These are phyloP conservation scores for Flexamia atlantica DNA, from an alignment of 2,888 invertebrate species.

Conservation along the genomic window DNA sequence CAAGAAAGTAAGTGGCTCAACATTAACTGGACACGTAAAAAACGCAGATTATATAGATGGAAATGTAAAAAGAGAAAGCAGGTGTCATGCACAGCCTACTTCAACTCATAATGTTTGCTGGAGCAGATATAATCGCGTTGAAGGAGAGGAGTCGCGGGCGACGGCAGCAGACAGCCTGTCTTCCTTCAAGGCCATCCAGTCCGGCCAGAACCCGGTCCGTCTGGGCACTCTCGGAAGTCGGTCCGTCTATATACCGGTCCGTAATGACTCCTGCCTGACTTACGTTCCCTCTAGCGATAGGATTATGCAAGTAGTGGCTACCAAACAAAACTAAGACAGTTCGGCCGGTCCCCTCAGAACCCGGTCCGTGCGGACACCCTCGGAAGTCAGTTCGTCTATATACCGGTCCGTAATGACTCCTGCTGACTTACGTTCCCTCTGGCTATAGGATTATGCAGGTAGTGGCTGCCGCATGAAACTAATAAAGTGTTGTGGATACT, in stretches of 20 bases:
- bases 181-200: conserved; percentile 9
- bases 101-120: conserved; percentile 7
- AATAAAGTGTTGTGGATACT: no score
- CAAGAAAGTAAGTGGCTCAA: no score
- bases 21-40: no score
- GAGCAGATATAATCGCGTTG: conserved; percentile 3
- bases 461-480: no score
- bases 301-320: no score
- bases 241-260: no score
- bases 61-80: conserved; percentile 23
- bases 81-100: conserved; percentile 19
- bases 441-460: no score
- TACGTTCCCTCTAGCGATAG: conserved; percentile 19
- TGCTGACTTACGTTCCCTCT: conserved; percentile 13
- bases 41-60: not conserved
- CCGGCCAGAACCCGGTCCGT: not conserved
- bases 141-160: not conserved
- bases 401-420: conserved; percentile 1
- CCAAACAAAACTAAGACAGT: no score
- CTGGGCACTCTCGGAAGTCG: not conserved
- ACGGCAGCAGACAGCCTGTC: conserved; percentile 12
- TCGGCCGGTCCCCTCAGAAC: not conserved
- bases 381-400: no score
- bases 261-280: conserved; percentile 1
- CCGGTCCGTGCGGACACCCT: not conserved